A percentile compares a stretch with the other conserved stretches of the same genome.
phyloP scores from a whole-genome alignment of 1,140 invertebrate genomes.

The Cherax destructor region DNA sequence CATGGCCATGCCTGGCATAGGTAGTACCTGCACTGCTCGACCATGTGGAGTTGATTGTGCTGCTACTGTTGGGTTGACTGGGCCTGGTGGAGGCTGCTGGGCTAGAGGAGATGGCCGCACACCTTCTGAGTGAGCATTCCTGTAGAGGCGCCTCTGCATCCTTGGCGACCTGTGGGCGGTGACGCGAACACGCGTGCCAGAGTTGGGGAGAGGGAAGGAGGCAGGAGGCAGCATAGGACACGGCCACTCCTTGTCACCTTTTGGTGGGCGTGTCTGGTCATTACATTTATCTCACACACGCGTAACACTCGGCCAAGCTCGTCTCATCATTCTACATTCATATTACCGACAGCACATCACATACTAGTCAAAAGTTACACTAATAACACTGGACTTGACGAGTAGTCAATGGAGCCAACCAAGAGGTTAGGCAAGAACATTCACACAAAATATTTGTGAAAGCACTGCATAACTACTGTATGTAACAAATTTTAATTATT shows the following conservation, averaged over 20 bases:
- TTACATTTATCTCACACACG: constrained; percentile 25
- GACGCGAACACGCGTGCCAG: constrained; percentile 54
- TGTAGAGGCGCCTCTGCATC: constrained; percentile 87
- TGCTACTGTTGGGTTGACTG: constrained; percentile 78
- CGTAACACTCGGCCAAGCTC: constrained; percentile 42
- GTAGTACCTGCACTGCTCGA: constrained; percentile 67
- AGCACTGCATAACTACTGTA: neutral
- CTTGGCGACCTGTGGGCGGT: constrained; percentile 78
- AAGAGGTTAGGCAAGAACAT: constrained; percentile 24
- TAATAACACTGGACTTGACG: constrained; percentile 17
- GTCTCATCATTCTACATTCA: constrained; percentile 12
- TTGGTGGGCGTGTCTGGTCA: neutral
- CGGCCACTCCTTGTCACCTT: neutral
- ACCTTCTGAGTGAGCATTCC: constrained; percentile 79
- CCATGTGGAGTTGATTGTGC: constrained; percentile 54
- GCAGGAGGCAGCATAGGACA: neutral
- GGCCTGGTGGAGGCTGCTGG: constrained; percentile 76
- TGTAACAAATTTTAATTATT: neutral
- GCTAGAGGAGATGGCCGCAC: constrained; percentile 75
- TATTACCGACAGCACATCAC: constrained; percentile 27
- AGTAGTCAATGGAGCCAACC: constrained; percentile 34
- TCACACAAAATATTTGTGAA: constrained; percentile 20
- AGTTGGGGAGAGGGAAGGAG: constrained; percentile 5
- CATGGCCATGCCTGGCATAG: constrained; percentile 70
- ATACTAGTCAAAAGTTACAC: constrained; percentile 26